These are phyloP conservation scores for Netelia melanura DNA, from an alignment of 2,888 invertebrate genomes.

Conservation along the genomic window DNA sequence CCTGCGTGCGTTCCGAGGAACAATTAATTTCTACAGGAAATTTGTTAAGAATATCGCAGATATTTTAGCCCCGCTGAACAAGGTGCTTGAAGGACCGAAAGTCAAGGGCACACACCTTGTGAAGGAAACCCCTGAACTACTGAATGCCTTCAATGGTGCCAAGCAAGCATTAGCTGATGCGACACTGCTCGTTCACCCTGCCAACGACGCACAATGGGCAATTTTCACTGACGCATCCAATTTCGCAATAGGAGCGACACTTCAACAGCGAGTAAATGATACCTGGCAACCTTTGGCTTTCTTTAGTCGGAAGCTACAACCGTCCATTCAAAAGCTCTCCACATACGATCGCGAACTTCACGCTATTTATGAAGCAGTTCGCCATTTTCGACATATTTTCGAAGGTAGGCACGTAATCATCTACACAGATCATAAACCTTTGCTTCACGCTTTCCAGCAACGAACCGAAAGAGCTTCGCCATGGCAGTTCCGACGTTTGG, in stretches of 20 bases:
- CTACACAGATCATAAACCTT: constrained; percentile 31
- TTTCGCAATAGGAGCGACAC: constrained; percentile 28
- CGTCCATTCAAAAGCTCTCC: constrained; percentile 28
- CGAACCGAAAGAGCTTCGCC: constrained; percentile 35
- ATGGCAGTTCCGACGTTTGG: constrained; percentile 24
- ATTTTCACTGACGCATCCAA: constrained; percentile 59
- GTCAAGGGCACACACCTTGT: not conserved
- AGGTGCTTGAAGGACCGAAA: not conserved
- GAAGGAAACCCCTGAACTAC: not conserved
- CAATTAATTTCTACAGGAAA: no score
- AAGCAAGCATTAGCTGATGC: not conserved
- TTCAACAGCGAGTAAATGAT: constrained; percentile 32
- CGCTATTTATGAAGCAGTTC: constrained; percentile 19
- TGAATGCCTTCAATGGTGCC: not conserved
- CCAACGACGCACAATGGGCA: constrained; percentile 15
- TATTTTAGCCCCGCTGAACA: not conserved
- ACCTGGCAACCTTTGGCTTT: constrained; percentile 81
- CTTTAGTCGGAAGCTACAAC: constrained; percentile 70
- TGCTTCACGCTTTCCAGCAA: constrained; percentile 19
- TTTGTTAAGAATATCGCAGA: not conserved
- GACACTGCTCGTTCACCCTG: constrained; percentile 4
- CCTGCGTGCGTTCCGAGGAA: not conserved
- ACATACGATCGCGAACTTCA: constrained; percentile 36
- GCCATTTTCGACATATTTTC: constrained; percentile 14
- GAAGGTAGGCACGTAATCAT: constrained; percentile 19